Base-by-base conservation (phyloP, 1,140 invertebrate species). In the Drosophila triauraria region DNA sequence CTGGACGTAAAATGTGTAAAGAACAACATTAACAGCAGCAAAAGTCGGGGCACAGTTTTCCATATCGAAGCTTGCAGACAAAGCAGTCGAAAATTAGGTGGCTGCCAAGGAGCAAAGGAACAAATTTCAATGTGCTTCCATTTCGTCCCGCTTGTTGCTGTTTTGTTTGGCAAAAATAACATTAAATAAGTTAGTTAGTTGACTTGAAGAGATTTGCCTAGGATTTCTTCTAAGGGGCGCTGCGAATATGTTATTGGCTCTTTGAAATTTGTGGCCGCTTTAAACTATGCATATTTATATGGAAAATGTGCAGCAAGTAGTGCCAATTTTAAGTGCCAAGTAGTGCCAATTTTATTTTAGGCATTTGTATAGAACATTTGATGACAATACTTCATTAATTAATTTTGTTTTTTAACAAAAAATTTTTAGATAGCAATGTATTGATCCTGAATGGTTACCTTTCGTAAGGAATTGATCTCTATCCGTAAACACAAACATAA, bases 1-100 rank as follows among this genome's bases (percentile, higher is more conserved):
- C 50, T 56, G 48, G 56, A 44, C 32, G 50, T 75, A 61, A 78
- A 77, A 40, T 77, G 32, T 56, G 43, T 61, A 77, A 57, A 46
- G 44, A 77, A 56, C 56, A 50, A 30, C 51, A 57, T 65, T 40
- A 69, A 32, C 38, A 35, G n/a, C 58, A 48, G 44, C 44, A 64
- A 51, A n/a, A 48, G 15, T 48, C 57, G 15, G 10, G 15, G 10
- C 4, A 70, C 51, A 64, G 48, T 64, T 72, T 72, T 72, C 20
- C 40, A 47, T 17, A 72, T 43, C 46, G 30, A 43, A 59, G 44
- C 43, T 72, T 72, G 10, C 25, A 44, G 40, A 4, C 23, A 8
- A 3, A n/a, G n/a, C n/a, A n/a, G n/a, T n/a, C n/a, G n/a, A n/a
- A 20, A 20, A 20, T 20, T 20, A 1, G 20, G 20, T 20, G 20